Conservation (phyloP, 2,888 invertebrate genomes). For the Pasiphila rectangulata region DNA sequence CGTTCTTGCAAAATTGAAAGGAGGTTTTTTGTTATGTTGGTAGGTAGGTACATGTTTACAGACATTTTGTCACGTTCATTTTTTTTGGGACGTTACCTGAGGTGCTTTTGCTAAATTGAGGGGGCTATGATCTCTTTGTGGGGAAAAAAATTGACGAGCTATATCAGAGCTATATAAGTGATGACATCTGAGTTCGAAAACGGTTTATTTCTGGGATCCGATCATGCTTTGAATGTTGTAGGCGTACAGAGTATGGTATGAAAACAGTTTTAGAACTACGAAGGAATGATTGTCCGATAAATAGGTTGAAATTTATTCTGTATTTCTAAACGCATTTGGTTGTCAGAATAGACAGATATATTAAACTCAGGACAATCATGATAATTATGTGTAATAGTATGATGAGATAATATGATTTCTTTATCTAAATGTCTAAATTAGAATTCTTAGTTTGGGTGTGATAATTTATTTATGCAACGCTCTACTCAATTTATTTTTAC, state of each 20-base stretch:
- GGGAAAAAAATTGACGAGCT: slow-evolving; percentile 55
- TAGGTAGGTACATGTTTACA: slow-evolving; percentile 77
- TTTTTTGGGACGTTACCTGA: slow-evolving; percentile 66
- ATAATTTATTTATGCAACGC: too few species aligned
- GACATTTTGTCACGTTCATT: slow-evolving; percentile 79
- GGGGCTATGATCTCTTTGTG: slow-evolving; percentile 61
- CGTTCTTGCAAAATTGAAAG: slow-evolving; percentile 59
- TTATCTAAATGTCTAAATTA: too few species aligned
- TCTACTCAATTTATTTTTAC: too few species aligned
- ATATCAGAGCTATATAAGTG: slow-evolving; percentile 66
- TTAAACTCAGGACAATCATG: too few species aligned
- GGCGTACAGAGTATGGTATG: slow-evolving; percentile 15
- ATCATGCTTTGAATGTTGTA: slow-evolving; percentile 26
- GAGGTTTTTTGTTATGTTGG: slow-evolving; percentile 52
- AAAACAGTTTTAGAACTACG: slow-evolving; percentile 14
- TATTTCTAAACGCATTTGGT: too few species aligned
- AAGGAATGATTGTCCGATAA: slow-evolving; percentile 9
- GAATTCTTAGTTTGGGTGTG: too few species aligned
- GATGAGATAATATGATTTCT: too few species aligned
- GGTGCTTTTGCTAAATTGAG: slow-evolving; percentile 63
- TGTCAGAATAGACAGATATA: too few species aligned
- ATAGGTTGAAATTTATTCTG: slow-evolving; percentile 4
- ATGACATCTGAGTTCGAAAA: slow-evolving; percentile 60
- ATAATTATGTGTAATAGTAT: too few species aligned
- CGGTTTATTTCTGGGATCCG: slow-evolving; percentile 17